phyloP scores from a whole-genome alignment of 2,113 vertebrate genomes.

The Phodopus roborovskii region DNA sequence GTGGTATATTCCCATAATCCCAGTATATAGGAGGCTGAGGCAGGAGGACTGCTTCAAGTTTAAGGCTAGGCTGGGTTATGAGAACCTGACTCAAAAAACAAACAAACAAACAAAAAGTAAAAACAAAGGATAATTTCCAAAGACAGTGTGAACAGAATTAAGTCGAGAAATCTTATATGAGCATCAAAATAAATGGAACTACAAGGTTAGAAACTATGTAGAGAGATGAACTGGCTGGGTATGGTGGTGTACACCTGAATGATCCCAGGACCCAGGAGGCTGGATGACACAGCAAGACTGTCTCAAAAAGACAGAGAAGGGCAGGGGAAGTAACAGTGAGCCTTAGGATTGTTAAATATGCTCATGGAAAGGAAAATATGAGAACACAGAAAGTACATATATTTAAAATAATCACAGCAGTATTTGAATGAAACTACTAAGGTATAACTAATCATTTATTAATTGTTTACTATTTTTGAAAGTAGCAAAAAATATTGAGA shows the following conservation, averaged over 20 bases:
- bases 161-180: not conserved
- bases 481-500: slow-evolving; percentile 21
- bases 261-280: not conserved
- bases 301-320: not conserved
- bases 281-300: not conserved
- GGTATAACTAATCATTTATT: not conserved
- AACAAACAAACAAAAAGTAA: not conserved
- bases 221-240: not conserved
- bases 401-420: not conserved
- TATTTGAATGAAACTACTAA: slow-evolving; percentile 39
- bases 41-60: not conserved
- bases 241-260: not conserved
- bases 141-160: not conserved
- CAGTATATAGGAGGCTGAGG: not conserved
- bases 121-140: not conserved
- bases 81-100: not conserved
- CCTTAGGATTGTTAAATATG: not conserved
- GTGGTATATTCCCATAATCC: not conserved
- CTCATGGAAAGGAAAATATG: not conserved
- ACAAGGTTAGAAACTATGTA: not conserved
- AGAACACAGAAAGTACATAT: not conserved
- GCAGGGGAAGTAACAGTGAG: not conserved
- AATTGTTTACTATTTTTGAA: slow-evolving; percentile 43
- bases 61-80: not conserved
- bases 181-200: not conserved